These are phyloP conservation scores for Mesorhabditis spiculigera DNA, from an alignment of 2,888 invertebrate species.

Conservation along the genomic window DNA sequence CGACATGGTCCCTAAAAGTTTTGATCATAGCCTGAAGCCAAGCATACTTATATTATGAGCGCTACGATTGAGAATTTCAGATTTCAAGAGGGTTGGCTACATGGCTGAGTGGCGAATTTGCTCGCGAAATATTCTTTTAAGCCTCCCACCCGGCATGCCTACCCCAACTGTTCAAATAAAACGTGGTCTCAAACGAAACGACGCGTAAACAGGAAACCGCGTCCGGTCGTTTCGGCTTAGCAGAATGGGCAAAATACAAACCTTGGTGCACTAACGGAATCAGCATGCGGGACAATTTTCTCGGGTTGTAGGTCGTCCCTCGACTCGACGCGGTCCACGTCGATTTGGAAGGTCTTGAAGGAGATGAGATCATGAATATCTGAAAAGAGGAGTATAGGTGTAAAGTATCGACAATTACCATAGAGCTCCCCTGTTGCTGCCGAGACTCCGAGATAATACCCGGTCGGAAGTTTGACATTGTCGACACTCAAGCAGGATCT, in stretches of 20 bases:
- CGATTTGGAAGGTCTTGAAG: slow-evolving; percentile 86
- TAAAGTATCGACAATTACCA: slow-evolving; percentile 56
- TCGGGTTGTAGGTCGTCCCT: too few species aligned
- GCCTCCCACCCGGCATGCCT: slow-evolving; percentile 13
- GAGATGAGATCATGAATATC: slow-evolving; percentile 93
- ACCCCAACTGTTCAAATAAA: too few species aligned
- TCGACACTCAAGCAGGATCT: slow-evolving; percentile 84
- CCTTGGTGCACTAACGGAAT: too few species aligned
- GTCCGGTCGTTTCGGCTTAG: too few species aligned
- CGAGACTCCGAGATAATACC: slow-evolving; percentile 87
- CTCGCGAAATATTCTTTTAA: background rate
- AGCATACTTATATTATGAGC: too few species aligned
- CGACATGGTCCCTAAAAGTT: slow-evolving; percentile 79
- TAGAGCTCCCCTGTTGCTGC: slow-evolving; percentile 91
- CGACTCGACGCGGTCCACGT: slow-evolving; percentile 66
- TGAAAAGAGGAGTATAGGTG: slow-evolving; percentile 60
- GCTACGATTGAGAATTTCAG: too few species aligned
- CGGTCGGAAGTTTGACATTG: slow-evolving; percentile 86
- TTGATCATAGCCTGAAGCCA: too few species aligned
- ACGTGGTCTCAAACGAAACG: too few species aligned
- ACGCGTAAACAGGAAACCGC: too few species aligned
- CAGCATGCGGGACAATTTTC: too few species aligned
- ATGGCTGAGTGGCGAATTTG: slow-evolving; percentile 10
- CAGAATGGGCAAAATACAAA: too few species aligned
- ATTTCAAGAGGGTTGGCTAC: slow-evolving; percentile 62